phyloP scores from a whole-genome alignment of 2,888 invertebrate species.

The Julus scandinavius region DNA sequence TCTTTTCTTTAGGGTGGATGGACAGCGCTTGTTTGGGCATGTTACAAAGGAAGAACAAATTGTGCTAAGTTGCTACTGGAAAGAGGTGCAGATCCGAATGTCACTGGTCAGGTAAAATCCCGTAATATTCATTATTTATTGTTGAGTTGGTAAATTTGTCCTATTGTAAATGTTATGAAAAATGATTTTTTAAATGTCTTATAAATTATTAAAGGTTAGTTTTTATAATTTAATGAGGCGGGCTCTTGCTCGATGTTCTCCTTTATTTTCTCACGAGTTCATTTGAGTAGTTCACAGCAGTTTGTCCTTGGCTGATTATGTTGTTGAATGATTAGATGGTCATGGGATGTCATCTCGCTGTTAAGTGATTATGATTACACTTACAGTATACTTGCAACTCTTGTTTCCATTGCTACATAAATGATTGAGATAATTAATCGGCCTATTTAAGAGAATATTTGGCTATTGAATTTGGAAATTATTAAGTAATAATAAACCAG shows the following conservation, averaged over 20 bases:
- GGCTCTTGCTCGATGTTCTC: neutral
- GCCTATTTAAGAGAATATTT: neutral
- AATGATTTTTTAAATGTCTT: neutral
- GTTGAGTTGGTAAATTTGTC: too few species aligned
- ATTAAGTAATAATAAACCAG: neutral
- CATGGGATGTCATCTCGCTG: slow-evolving; percentile 59
- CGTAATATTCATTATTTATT: too few species aligned
- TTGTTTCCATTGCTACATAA: neutral
- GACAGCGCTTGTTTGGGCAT: slow-evolving; percentile 97
- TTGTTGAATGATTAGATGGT: neutral
- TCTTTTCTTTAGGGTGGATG: slow-evolving; percentile 82
- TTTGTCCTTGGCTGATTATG: neutral
- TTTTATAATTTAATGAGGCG: neutral
- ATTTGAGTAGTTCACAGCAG: neutral
- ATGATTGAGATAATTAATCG: neutral
- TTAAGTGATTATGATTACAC: too few species aligned
- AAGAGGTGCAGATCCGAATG: slow-evolving; percentile 91
- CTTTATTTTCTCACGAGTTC: slow-evolving; percentile 1
- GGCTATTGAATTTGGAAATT: neutral
- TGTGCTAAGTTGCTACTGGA: slow-evolving; percentile 82
- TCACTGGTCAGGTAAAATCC: slow-evolving; percentile 80
- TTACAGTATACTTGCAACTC: neutral
- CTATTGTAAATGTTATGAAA: neutral
- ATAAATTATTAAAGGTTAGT: neutral
- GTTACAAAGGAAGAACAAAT: slow-evolving; percentile 83